phyloP scores from a whole-genome alignment of 1,140 invertebrate species.

The Doryteuthis pealeii region DNA sequence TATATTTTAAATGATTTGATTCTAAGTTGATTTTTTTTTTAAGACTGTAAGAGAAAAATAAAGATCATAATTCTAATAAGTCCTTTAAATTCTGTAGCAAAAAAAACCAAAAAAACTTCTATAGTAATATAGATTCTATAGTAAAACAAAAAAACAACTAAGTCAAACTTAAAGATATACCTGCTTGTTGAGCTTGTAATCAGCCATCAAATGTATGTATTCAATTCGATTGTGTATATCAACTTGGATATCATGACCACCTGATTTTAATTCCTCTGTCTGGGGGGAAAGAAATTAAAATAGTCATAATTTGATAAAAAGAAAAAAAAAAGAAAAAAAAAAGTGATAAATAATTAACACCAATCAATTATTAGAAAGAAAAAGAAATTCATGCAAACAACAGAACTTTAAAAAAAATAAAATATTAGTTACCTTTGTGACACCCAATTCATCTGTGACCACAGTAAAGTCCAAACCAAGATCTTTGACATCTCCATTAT shows the following conservation, averaged over 20 bases:
- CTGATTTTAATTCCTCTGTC: slow-evolving; percentile 86
- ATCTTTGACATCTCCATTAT: slow-evolving; percentile 63
- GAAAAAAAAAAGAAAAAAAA: not conserved
- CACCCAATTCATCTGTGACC: slow-evolving; percentile 84
- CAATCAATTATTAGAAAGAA: not conserved
- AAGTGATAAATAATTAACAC: not conserved
- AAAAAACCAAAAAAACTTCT: not conserved
- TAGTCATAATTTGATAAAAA: not conserved
- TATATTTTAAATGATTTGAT: no score
- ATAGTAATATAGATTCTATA: not conserved
- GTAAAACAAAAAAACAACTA: not conserved
- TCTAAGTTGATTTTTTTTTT: no score
- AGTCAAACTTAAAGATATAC: slow-evolving; percentile 40
- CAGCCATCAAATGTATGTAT: slow-evolving; percentile 94
- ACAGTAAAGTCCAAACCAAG: slow-evolving; percentile 88
- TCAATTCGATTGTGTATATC: slow-evolving; percentile 91
- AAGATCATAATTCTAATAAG: no score
- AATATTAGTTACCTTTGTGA: slow-evolving; percentile 69
- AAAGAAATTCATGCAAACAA: not conserved
- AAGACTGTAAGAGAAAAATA: no score
- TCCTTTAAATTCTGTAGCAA: no score
- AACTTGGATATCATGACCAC: slow-evolving; percentile 85
- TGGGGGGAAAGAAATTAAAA: slow-evolving; percentile 49
- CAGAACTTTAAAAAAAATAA: not conserved
- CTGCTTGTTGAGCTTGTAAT: slow-evolving; percentile 93